Evolutionary conservation across 2,888 invertebrate species (phyloP).

Genomic region (Monopis laevigella): DNA sequence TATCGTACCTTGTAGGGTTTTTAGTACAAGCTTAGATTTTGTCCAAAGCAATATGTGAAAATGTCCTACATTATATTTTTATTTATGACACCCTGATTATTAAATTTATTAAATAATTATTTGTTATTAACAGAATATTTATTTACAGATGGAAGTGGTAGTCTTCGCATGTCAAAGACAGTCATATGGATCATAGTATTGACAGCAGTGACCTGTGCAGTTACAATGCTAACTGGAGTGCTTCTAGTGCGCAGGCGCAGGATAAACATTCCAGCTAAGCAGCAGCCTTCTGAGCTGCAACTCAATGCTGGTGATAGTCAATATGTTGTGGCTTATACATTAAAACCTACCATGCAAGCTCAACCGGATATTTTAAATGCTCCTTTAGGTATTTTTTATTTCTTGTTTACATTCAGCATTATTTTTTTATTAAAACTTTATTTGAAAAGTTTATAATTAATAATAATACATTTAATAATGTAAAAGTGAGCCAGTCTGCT

Average conservation of each 20-base stretch:
- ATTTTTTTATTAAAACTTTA: too few relatives aligned
- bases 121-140: too few relatives aligned
- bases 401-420: too few relatives aligned
- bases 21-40: too few relatives aligned
- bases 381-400: slow-evolving; percentile 75
- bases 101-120: too few relatives aligned
- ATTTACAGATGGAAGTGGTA: slow-evolving; percentile 40
- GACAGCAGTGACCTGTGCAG: slow-evolving; percentile 36
- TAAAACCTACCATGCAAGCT: slow-evolving; percentile 73
- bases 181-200: slow-evolving; percentile 50
- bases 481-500: too few relatives aligned
- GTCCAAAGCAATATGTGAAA: too few relatives aligned
- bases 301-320: slow-evolving; percentile 83
- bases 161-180: slow-evolving; percentile 44
- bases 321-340: slow-evolving; percentile 85
- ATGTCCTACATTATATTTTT: too few relatives aligned
- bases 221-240: slow-evolving; percentile 35
- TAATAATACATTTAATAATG: too few relatives aligned
- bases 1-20: too few relatives aligned
- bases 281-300: slow-evolving; percentile 49
- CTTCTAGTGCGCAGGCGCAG: slow-evolving; percentile 41
- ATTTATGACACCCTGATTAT: too few relatives aligned
- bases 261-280: slow-evolving; percentile 33
- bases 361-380: slow-evolving; percentile 85
- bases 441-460: too few relatives aligned